Conservation (phyloP, 2,113 vertebrate species). For the Phycodurus eques region DNA sequence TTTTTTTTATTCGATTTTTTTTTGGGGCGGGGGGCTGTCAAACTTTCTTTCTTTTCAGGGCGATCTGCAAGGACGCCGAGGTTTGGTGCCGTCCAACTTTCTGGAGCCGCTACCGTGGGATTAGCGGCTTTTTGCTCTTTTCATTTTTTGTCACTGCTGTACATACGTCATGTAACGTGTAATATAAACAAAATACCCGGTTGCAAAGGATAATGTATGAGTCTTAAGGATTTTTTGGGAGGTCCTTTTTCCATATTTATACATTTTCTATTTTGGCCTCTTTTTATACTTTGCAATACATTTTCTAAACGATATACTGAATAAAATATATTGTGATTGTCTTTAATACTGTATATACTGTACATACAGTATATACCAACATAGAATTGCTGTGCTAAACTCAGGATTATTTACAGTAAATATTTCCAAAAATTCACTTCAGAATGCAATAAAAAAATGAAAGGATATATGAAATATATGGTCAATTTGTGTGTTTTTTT, state of each 20-base stretch:
- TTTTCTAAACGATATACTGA: not conserved
- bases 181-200: not conserved
- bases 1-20: not conserved
- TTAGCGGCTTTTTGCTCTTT: conserved; percentile 23
- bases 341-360: not conserved
- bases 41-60: conserved; percentile 70
- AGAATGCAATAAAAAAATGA: not conserved
- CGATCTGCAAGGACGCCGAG: conserved; percentile 82
- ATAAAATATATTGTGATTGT: not conserved
- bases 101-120: conserved; percentile 74
- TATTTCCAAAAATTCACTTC: not conserved
- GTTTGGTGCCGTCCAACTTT: conserved; percentile 93
- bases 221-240: conserved; percentile 54
- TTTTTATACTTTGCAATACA: not conserved
- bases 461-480: not conserved
- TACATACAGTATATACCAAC: not conserved
- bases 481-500: not conserved
- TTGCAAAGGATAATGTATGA: conserved; percentile 38
- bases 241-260: not conserved
- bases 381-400: not conserved
- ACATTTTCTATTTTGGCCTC: conserved; percentile 1
- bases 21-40: not conserved
- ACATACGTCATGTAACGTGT: not conserved
- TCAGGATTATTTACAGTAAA: not conserved
- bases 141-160: not conserved